Conservation (phyloP, 2,113 vertebrate genomes). For the Caloenas nicobarica region DNA sequence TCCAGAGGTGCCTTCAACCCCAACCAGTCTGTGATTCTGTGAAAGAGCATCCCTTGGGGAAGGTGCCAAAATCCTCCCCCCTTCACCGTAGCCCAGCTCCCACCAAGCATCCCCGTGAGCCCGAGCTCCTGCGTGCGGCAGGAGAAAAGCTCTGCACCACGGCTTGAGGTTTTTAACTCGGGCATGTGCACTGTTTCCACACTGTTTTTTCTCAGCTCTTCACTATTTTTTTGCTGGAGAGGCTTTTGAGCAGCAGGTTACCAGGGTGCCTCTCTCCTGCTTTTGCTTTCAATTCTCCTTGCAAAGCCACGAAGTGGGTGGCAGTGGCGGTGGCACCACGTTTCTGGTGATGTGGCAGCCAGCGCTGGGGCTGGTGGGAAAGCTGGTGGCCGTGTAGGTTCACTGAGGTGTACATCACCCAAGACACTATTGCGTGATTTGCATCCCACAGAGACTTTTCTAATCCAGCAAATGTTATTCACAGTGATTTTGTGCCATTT, state of each 20-base stretch:
- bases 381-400: not conserved
- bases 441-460: not conserved
- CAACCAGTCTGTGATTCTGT: no score
- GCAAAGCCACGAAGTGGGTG: not conserved
- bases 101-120: no score
- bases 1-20: no score
- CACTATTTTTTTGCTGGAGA: not conserved
- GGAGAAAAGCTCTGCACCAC: accelerated
- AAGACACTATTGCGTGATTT: accelerated
- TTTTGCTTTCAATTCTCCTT: not conserved
- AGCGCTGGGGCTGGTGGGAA: not conserved
- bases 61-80: no score
- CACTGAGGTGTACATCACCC: not conserved
- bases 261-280: not conserved
- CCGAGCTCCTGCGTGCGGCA: not conserved
- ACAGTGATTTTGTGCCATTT: not conserved
- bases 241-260: not conserved
- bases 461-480: not conserved
- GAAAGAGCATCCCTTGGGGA: no score
- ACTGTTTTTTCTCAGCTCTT: not conserved
- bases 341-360: not conserved
- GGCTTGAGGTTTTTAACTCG: not conserved
- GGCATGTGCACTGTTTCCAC: accelerated
- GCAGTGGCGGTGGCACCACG: not conserved
- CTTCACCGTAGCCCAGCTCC: no score